These are phyloP conservation scores for Myotis davidii DNA, from an alignment of 2,113 vertebrate species.

Conservation along the genomic window DNA sequence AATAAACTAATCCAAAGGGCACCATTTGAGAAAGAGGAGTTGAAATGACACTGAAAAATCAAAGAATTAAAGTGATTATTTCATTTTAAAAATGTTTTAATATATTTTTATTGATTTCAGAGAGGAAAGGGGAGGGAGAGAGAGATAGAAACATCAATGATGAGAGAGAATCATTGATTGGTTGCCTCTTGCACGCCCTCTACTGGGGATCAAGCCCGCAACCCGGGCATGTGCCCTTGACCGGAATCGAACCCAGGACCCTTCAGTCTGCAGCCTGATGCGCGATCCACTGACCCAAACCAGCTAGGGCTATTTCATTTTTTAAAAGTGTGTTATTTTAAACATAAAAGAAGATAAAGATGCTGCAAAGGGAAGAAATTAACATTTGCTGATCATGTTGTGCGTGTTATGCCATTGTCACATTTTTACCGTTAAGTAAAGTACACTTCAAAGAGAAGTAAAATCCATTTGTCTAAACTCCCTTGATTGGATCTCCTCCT, in stretches of 20 bases:
- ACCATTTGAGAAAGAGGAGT: slow-evolving; percentile 91
- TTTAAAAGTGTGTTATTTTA: slow-evolving; percentile 75
- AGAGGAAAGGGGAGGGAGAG: no score
- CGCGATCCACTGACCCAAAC: no score
- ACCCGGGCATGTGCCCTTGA: no score
- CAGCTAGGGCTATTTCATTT: no score
- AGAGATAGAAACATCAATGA: no score
- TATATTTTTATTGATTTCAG: no score
- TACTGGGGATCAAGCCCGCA: no score
- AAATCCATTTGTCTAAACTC: not conserved
- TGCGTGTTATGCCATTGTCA: not conserved
- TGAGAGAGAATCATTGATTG: no score
- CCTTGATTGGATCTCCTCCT: not conserved
- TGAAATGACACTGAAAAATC: slow-evolving; percentile 92
- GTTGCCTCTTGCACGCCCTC: no score
- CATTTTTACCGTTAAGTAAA: not conserved
- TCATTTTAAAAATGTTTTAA: not conserved
- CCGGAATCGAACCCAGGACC: no score
- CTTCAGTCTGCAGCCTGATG: no score
- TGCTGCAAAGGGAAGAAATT: not conserved
- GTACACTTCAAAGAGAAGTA: not conserved
- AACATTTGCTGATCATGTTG: not conserved
- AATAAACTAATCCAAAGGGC: slow-evolving; percentile 92
- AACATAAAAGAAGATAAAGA: slow-evolving; percentile 40
- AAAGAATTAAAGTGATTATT: slow-evolving; percentile 89